Conservation (phyloP, 2,113 vertebrate genomes). For the Corythoichthys haematopterus region DNA sequence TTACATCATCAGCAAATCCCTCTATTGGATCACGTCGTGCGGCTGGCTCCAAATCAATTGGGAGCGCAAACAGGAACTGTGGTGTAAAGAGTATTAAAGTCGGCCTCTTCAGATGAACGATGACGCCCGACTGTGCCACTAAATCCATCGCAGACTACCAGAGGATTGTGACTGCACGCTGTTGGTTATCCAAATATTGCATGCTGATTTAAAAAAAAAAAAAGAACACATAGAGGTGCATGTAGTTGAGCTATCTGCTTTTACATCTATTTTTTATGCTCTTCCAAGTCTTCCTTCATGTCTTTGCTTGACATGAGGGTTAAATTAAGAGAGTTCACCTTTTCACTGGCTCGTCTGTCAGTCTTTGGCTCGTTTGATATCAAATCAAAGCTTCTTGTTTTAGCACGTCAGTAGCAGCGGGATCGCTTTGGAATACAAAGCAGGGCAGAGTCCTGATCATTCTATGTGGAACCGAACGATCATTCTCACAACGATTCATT, state of each 20-base stretch:
- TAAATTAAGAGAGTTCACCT: not conserved
- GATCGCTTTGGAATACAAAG: not conserved
- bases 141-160: conserved; percentile 8
- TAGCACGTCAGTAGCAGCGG: not conserved
- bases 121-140: not conserved
- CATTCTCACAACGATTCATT: too few relatives aligned
- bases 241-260: not conserved
- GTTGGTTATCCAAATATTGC: not conserved
- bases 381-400: not conserved
- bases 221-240: not conserved
- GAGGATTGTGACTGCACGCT: not conserved
- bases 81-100: conserved; percentile 13
- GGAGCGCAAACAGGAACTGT: conserved; percentile 20
- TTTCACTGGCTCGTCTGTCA: not conserved
- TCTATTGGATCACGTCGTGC: conserved; percentile 19
- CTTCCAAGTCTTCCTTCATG: not conserved
- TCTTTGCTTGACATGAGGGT: not conserved
- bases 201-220: not conserved
- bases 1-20: conserved; percentile 50
- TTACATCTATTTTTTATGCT: not conserved
- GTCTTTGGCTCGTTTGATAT: not conserved
- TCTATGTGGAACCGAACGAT: not conserved
- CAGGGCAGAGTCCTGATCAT: not conserved
- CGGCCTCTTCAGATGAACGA: conserved; percentile 1
- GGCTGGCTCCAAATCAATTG: conserved; percentile 6